Evolutionary conservation across 1,140 invertebrate genomes (phyloP).

Genomic region (Chelonus insularis): DNA sequence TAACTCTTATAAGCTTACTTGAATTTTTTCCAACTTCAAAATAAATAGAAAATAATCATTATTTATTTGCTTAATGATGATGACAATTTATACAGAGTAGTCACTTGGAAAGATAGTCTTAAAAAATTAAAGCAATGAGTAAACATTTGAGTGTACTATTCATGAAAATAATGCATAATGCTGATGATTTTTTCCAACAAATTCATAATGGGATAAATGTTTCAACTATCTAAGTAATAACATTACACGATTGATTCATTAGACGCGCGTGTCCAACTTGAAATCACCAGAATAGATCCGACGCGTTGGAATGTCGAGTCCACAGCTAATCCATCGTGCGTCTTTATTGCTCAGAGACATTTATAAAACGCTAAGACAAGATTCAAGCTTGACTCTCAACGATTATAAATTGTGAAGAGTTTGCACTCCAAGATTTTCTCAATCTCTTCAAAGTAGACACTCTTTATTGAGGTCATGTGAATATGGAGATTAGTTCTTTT

Average conservation of each 20-base stretch:
- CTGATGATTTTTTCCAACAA: too few relatives aligned
- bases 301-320: slow-evolving; percentile 39
- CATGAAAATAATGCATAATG: too few relatives aligned
- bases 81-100: too few relatives aligned
- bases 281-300: slow-evolving; percentile 52
- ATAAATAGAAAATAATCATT: too few relatives aligned
- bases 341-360: slow-evolving; percentile 51
- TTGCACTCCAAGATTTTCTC: not conserved
- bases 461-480: not conserved
- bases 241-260: slow-evolving; percentile 48
- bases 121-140: too few relatives aligned
- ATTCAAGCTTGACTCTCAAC: slow-evolving; percentile 15
- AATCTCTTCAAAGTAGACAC: not conserved
- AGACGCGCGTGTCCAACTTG: slow-evolving; percentile 49
- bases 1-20: not conserved
- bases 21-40: slow-evolving; percentile 1
- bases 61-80: too few relatives aligned
- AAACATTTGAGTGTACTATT: not conserved
- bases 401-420: slow-evolving; percentile 15
- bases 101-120: too few relatives aligned
- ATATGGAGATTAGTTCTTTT: too few relatives aligned
- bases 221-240: not conserved
- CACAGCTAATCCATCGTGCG: slow-evolving; percentile 49
- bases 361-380: slow-evolving; percentile 45
- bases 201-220: too few relatives aligned